Evolutionary conservation across 2,888 invertebrate genomes (phyloP).

Genomic region (Drosophila falleni): DNA sequence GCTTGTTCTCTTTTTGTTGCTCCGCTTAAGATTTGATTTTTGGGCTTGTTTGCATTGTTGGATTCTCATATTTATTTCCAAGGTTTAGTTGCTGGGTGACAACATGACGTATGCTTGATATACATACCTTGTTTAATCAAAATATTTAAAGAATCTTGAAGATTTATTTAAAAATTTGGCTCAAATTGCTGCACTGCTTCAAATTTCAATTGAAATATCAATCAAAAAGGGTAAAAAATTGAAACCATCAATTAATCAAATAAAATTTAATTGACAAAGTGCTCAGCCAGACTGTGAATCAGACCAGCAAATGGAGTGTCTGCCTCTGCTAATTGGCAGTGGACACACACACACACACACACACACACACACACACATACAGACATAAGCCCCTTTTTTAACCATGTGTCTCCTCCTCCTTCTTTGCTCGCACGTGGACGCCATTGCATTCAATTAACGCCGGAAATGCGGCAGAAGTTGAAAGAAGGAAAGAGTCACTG

Average conservation of each 20-base stretch:
- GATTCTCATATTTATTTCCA: not conserved
- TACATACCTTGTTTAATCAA: not conserved
- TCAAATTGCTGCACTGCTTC: not conserved
- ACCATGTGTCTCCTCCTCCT: not conserved
- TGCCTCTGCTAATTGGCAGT: constrained; percentile 48
- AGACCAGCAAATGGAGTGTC: constrained; percentile 32
- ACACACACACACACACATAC: constrained; percentile 4
- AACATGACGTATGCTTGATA: constrained; percentile 18
- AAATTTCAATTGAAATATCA: constrained; percentile 41
- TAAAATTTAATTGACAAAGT: constrained; percentile 58
- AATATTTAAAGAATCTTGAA: constrained; percentile 6
- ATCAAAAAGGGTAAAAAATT: constrained; percentile 29
- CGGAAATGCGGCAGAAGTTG: constrained; percentile 63
- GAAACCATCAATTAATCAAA: constrained; percentile 56
- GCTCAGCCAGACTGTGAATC: constrained; percentile 29
- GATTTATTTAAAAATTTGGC: constrained; percentile 2
- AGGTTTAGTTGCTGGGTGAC: constrained; percentile 6
- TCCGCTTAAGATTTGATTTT: constrained; percentile 17
- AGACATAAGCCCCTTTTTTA: not conserved
- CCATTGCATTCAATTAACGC: constrained; percentile 68
- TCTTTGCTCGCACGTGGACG: constrained; percentile 35
- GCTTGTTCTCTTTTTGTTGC: constrained; percentile 19
- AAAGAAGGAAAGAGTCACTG: constrained; percentile 43
- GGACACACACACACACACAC: constrained; percentile 18
- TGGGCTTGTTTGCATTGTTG: not conserved